Evolutionary conservation across 1,140 invertebrate genomes (phyloP), one percentile per base, ranked within the genome.

Genomic region (Drosophila persimilis): DNA sequence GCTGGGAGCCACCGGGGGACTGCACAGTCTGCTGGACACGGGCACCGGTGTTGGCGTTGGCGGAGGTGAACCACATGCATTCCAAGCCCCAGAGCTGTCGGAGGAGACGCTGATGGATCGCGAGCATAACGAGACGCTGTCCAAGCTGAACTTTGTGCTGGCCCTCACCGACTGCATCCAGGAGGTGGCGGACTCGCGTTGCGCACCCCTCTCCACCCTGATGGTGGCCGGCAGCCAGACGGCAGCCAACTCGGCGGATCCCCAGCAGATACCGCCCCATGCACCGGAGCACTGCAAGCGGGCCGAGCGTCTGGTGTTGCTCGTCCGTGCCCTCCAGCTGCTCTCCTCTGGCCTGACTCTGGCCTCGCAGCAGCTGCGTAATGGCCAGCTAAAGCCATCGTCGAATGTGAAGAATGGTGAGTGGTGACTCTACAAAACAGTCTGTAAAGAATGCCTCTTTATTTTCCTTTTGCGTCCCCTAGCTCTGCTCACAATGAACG

Each of bases 31-130:
- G 59, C 91, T 93, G 35, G 94, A 94, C 44, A 92, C 93, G 17
- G 92, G 91, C 54, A 56, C 62, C 11, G 73, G 67, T 9, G 31
- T 20, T 20, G 20, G 35, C 31, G 29, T 31, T 51, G 69, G 65
- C 15, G 71, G 77, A 46, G 93, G 95, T 95, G 60, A 94, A 96
- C 66, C 95, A 95, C 66, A 81, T 79, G 59, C 89, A 84, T 98
- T 98, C 92, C 94, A 97, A 24, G 94, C 96, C 26, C 97, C 97
- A 6, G 98, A 99, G 91, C 92, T 99, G 57, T 96, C 97, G 41
- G 97, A 99, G 92, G 98, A 99, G 92, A 99, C 98, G 20, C 93
- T 99, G 17, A 94, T 99, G 70, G 97, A 98, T 94, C 94, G 95
- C 61, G 97, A 98, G 89, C 98, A 99, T 92, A 98, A 98, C 92